These are phyloP conservation scores for Vulpes ferrilata DNA, from an alignment of 2,113 vertebrate genomes.

Conservation along the genomic window DNA sequence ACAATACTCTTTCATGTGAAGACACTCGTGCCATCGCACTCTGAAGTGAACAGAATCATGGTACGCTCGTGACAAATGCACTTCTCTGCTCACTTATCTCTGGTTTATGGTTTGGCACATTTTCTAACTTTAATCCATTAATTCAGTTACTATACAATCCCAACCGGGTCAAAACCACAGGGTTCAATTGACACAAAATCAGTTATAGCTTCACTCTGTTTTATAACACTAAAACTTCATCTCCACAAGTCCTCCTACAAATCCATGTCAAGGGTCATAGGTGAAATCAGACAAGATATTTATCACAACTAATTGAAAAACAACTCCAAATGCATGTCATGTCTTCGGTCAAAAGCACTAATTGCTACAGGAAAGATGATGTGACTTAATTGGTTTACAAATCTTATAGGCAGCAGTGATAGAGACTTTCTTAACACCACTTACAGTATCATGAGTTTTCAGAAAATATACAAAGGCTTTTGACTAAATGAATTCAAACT, in stretches of 20 bases:
- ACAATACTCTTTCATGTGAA: background rate
- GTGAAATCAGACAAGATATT: background rate
- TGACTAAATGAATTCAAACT: conserved; percentile 25
- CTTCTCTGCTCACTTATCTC: background rate
- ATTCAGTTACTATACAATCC: background rate
- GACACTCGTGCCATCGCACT: background rate
- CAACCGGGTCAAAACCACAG: background rate
- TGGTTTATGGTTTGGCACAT: background rate
- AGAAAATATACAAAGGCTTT: conserved; percentile 15
- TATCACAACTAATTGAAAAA: conserved; percentile 11
- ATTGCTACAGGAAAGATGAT: background rate
- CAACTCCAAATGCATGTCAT: background rate
- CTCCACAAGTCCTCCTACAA: background rate
- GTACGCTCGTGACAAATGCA: background rate
- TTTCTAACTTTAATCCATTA: background rate
- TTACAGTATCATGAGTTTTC: background rate
- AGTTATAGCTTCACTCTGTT: background rate
- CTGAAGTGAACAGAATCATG: background rate
- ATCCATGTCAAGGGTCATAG: background rate
- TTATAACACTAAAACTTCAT: background rate
- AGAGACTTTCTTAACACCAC: background rate
- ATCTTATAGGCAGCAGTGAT: background rate
- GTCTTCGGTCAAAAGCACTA: background rate
- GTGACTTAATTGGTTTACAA: background rate
- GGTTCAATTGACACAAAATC: background rate